Base-by-base conservation (phyloP, 1,140 invertebrate genomes). In the Eufriesea mexicana region DNA sequence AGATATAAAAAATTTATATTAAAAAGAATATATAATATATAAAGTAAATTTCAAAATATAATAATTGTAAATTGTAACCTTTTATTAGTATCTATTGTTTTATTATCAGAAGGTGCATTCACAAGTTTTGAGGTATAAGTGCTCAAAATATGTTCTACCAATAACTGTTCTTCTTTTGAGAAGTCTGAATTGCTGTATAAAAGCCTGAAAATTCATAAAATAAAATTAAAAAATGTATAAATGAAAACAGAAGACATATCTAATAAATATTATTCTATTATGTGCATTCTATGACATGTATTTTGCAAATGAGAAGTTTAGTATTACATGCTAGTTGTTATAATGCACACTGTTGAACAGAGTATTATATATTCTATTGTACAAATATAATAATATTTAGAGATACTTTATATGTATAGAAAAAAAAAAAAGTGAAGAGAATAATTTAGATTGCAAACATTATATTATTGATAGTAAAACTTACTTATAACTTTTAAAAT, bases 131-230 rank as follows among this genome's bases (percentile, higher is more conserved):
- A 89, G 25, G 85, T 70, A 54, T 67, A 83, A 80, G 86, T 87
- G 76, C 81, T 90, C 78, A 88, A 82, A 84, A 93, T 84, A 28
- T 91, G 70, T 80, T 92, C 67, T 64, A 93, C 89, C 55, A 93
- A 76, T 67, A 90, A 81, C 23, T 85, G 68, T 76, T 94, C 92
- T 85, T 93, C 89, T 68, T 85, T 77, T 12, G 83, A 84, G 18
- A 92, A 77, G 75, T 94, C 91, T 84, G 91, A 90, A 80, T 93
- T 93, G 81, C 82, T 91, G 49, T 94, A 93, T 57, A 94, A 86
- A 83, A 92, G 91, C 76, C 93, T 94, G 90, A 28, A 93, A 93
- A 79, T 51, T 23, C 23, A 47, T 57, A 76, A 55, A 18, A 28
- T 28, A 16, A 9, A 47, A 20, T 83, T 66, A 74, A 77, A 25